Percentiles rank a stretch among this genome's conserved stretches.
phyloP scores from a whole-genome alignment of 2,888 invertebrate species.

The Drosophila ochracea region DNA sequence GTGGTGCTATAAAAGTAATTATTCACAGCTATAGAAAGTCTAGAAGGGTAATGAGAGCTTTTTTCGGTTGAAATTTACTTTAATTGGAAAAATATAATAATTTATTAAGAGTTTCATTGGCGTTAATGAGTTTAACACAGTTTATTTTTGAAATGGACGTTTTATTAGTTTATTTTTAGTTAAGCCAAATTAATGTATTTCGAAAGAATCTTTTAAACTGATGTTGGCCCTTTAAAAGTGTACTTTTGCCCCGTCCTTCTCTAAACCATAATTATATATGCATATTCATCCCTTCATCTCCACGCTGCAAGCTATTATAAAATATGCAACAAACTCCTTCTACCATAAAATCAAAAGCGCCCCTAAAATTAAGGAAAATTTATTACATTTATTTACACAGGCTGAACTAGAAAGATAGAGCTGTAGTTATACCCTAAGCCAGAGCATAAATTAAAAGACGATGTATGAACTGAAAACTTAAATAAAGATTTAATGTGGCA shows the following conservation, averaged over 20 bases:
- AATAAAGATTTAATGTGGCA: no score
- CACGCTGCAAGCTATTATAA: slow-evolving; percentile 4
- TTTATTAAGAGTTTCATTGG: slow-evolving; percentile 51
- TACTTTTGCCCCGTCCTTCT: not conserved
- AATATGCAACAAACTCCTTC: slow-evolving; percentile 13
- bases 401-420: not conserved
- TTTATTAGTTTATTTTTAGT: not conserved
- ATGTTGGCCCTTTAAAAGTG: not conserved
- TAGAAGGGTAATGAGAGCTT: not conserved
- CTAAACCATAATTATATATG: not conserved
- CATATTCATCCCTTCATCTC: not conserved
- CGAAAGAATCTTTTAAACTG: not conserved
- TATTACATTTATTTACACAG: slow-evolving; percentile 28
- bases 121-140: slow-evolving; percentile 53
- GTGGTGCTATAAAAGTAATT: slow-evolving; percentile 38
- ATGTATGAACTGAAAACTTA: no score
- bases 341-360: not conserved
- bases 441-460: no score
- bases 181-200: not conserved
- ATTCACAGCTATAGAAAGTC: slow-evolving; percentile 38
- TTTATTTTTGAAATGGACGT: slow-evolving; percentile 10
- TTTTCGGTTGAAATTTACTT: slow-evolving; percentile 7
- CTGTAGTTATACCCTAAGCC: not conserved
- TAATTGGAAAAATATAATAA: slow-evolving; percentile 38
- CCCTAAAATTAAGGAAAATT: slow-evolving; percentile 7